A percentile compares a stretch with the other conserved stretches of the same genome.
Evolutionary conservation across 1,140 invertebrate species (phyloP).

Genomic region (Trichogramma pretiosum): DNA sequence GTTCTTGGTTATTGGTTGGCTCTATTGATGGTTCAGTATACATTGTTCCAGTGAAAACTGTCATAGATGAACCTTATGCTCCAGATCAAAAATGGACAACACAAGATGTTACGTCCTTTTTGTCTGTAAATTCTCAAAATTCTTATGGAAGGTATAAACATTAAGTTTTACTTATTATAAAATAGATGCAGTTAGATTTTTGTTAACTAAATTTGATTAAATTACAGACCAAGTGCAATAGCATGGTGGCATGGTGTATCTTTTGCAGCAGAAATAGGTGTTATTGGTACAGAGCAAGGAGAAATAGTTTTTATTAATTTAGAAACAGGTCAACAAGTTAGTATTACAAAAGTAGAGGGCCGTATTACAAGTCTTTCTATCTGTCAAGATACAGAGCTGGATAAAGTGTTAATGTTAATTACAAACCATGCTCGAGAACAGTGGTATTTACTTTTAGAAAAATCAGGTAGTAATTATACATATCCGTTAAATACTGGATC

Average conservation of each 20-base stretch:
- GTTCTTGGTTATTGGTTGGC: slow-evolving; percentile 57
- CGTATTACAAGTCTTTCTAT: slow-evolving; percentile 53
- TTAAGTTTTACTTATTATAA: background rate
- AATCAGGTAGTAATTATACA: slow-evolving; percentile 49
- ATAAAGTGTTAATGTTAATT: slow-evolving; percentile 60
- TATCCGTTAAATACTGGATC: slow-evolving; percentile 47
- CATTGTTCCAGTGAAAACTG: slow-evolving; percentile 52
- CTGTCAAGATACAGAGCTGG: slow-evolving; percentile 59
- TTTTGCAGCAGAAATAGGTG: slow-evolving; percentile 52
- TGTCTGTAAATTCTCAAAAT: slow-evolving; percentile 43
- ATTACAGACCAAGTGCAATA: slow-evolving; percentile 44
- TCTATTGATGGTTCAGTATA: slow-evolving; percentile 53
- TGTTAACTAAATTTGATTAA: background rate
- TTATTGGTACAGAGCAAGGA: slow-evolving; percentile 64
- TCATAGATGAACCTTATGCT: slow-evolving; percentile 47
- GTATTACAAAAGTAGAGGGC: slow-evolving; percentile 54
- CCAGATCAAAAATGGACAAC: slow-evolving; percentile 53
- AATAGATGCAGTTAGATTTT: background rate
- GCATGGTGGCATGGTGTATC: slow-evolving; percentile 65
- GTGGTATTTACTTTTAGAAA: slow-evolving; percentile 57
- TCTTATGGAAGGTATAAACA: slow-evolving; percentile 44
- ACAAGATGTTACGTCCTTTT: slow-evolving; percentile 47
- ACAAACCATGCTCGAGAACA: slow-evolving; percentile 55
- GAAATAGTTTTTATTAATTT: slow-evolving; percentile 64
- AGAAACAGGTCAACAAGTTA: slow-evolving; percentile 56